Evolutionary conservation across 2,888 invertebrate genomes (phyloP), one percentile per base, ranked within the genome.

Genomic region (Dolichomitus sp.): DNA sequence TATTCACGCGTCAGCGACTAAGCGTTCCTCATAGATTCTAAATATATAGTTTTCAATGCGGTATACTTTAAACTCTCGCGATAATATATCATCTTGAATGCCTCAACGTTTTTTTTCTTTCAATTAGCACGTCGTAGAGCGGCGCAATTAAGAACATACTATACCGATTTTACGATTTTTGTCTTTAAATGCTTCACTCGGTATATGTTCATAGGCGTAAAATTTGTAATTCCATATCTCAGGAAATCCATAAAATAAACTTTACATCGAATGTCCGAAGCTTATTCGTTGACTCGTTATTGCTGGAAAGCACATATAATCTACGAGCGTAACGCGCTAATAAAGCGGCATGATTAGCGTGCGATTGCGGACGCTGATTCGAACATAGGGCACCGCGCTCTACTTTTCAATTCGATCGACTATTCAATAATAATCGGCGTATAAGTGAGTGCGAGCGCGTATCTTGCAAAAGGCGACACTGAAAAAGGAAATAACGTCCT

Each of bases 321-420:
- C 48, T 40, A 65, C 65, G 57, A 73, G 40, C 61, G 72, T 68
- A 77, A 68, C 77, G 76, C 69, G 82, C 74, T 77, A 79, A 75
- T 82, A 66, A 82, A 82, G 82, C 74, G 57, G 65, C 73, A 82
- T 78, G 65, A 82, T 82, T 82, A 78, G 63, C 77, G 77, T 73
- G 54, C 69, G 81, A 81, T 78, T 74, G 77, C 77, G 48, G 6
- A 45, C 61, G 65, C 57, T 37, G 72, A 54, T 81, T 77, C 63
- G 54, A 77, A 68, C 68, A 68, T 68, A 45, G 68, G 59, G 52
- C 74, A 50, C 57, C 9, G 78, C 57, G 78, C 48, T 78, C 78
- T 69, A 74, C 73, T 78, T 81, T 73, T 81, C 69, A 63, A 70
- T 65, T 78, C 65, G 69, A 57, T 78, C 78, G 48, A 50, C 74